Conservation (phyloP, 2,888 invertebrate species). For the Sminthurides aquaticus region DNA sequence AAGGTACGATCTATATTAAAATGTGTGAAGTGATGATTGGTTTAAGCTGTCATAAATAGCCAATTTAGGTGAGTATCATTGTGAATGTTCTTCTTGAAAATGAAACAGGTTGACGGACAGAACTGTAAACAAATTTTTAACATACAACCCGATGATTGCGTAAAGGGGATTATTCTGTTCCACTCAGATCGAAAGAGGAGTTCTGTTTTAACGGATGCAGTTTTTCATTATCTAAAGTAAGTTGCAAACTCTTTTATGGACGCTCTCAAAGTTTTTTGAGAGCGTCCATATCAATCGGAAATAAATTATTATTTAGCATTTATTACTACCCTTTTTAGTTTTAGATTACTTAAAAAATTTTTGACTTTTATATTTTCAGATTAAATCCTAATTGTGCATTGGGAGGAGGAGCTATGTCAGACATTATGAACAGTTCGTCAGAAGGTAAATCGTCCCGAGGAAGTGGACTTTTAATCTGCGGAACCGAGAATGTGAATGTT, state of each 20-base stretch:
- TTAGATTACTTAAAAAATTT: neutral
- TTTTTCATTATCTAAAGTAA: slow-evolving; percentile 24
- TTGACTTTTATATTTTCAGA: slow-evolving; percentile 1
- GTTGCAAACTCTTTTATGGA: neutral
- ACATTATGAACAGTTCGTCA: slow-evolving; percentile 13
- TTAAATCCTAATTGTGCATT: slow-evolving; percentile 27
- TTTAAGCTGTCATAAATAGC: neutral
- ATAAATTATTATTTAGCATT: too few species aligned
- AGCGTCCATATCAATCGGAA: too few species aligned
- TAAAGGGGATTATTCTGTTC: slow-evolving; percentile 37
- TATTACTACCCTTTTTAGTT: too few species aligned
- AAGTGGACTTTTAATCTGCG: slow-evolving; percentile 30
- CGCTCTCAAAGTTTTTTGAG: neutral
- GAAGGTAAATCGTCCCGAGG: slow-evolving; percentile 9
- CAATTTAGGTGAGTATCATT: slow-evolving; percentile 2
- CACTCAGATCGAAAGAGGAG: slow-evolving; percentile 18
- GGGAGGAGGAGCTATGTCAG: slow-evolving; percentile 29
- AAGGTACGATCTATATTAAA: slow-evolving; percentile 22
- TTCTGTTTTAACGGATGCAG: slow-evolving; percentile 14
- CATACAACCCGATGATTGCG: slow-evolving; percentile 29
- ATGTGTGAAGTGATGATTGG: neutral
- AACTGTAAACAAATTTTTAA: slow-evolving; percentile 29
- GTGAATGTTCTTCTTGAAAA: too few species aligned
- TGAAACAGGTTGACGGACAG: slow-evolving; percentile 23
- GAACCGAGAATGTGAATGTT: slow-evolving; percentile 29